Base-by-base conservation (phyloP, 2,888 invertebrate genomes). In the Melitaea athalia region DNA sequence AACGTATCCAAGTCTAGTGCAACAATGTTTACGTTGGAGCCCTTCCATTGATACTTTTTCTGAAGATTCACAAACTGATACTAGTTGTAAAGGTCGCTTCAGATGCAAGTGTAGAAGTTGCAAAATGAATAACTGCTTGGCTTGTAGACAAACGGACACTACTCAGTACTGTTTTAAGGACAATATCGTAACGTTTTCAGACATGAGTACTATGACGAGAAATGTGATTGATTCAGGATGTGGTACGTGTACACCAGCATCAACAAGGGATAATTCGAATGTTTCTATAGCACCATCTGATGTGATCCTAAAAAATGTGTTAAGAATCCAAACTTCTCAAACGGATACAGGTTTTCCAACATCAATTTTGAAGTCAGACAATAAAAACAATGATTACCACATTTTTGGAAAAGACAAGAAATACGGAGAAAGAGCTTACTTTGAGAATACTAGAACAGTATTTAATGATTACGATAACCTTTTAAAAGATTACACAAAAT, bases 201-300 rank as follows among this genome's bases (percentile, higher is more conserved):
- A 90, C 65, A 81, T 74, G 15, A 73, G 65, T 43, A 89, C 90
- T 0, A 89, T 87, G 87, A 91, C 91, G 10, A 75, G 76, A 0
- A 79, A 71, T 31, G n/a, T 84, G n/a, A 78, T 74, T 10, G 85
- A 88, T 63, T 80, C 79, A 0, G 75, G 77, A 15, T 86, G 86
- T 55, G 82, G 82, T 5, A 69, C 71, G 4, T 60, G 63, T n/a
- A 71, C 68, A 2, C 72, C 75, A 5, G 14, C 66, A 5, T 60
- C 72, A 2, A 67, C 74, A 0, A 68, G 68, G 4, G 63, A 70
- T 3, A 75, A 78, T 0, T 79, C 76, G 2, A 70, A 80, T 5
- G 73, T 71, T 5, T 76, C 78, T 3, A 70, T 78, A 5, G 66
- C 77, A 7, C 62, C 69, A 12, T 76, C 76, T 6, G 73, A 78